Evolutionary conservation across 2,113 vertebrate species (phyloP).

Genomic region (Eubucco bourcierii): DNA sequence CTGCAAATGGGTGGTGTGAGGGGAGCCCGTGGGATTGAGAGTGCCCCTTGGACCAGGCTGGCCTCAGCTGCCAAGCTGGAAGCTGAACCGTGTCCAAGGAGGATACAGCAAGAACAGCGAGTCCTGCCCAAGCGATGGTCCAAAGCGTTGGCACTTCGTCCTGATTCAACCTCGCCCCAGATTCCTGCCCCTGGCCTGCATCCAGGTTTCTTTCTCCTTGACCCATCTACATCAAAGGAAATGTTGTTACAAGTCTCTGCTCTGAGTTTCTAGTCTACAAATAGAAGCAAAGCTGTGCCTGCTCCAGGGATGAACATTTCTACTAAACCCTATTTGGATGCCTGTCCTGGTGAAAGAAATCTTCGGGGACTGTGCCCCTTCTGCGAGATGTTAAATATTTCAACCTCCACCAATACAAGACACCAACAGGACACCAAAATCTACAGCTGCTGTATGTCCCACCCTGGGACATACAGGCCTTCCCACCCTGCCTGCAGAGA

Average conservation of each 20-base stretch:
- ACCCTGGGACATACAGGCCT: too few species aligned
- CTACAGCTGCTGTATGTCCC: not conserved
- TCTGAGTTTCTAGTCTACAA: slow-evolving; percentile 45
- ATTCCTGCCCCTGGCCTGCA: slow-evolving; percentile 31
- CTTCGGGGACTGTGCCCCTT: not conserved
- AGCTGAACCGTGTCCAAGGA: slow-evolving; percentile 32
- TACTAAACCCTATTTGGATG: slow-evolving; percentile 38
- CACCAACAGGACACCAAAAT: not conserved
- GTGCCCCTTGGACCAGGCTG: slow-evolving; percentile 19
- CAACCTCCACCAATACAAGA: slow-evolving; percentile 14
- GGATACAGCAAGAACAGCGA: slow-evolving; percentile 24
- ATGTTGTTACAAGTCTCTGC: not conserved
- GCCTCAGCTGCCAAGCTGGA: not conserved
- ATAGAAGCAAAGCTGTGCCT: slow-evolving; percentile 41
- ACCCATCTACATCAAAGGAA: slow-evolving; percentile 61
- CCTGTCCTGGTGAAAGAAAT: not conserved
- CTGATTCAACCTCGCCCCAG: slow-evolving; percentile 64
- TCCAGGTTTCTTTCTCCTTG: slow-evolving; percentile 65
- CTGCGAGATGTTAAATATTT: not conserved
- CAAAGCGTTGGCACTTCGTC: slow-evolving; percentile 18
- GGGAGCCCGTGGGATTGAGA: not conserved
- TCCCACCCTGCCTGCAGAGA: not conserved
- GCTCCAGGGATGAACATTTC: slow-evolving; percentile 38
- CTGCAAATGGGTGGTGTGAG: not conserved
- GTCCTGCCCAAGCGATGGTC: slow-evolving; percentile 52